Base-by-base conservation (phyloP, 2,888 invertebrate genomes). In the Drosophila mimetica region DNA sequence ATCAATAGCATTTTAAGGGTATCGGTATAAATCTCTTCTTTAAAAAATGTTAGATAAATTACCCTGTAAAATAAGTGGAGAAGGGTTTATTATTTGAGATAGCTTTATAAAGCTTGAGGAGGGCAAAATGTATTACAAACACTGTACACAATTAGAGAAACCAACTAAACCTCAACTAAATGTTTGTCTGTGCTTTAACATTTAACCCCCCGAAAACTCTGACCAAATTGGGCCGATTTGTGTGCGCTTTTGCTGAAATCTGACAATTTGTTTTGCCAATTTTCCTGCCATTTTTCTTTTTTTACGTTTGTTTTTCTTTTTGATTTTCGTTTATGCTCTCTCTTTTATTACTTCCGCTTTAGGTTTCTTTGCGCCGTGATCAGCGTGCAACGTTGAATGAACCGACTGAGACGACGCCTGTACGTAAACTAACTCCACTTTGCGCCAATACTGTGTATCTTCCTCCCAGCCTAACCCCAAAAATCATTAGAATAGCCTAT, bases 341-440 rank as follows among this genome's bases (percentile, higher is more conserved):
- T 86, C 65, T 90, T 88, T 90, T 89, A 88, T 86, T 77, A 81
- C 84, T 86, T 89, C 90, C 80, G 90, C 94, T 94, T 92, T 94
- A 94, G 94, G 93, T 93, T 92, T 93, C 93, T 92, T 93, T 92
- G 93, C 92, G 93, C 92, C 92, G 93, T 93, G 92, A 92, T 93
- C 93, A 92, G 93, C 93, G 96, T 88, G 85, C 90, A 85, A 87
- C 78, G 86, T 90, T 88, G 76, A 86, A 84, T 86, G 91, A 91
- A 89, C 91, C 91, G 84, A 92, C 90, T 86, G 92, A 92, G 90
- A 90, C 90, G 87, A 92, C 92, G 82, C 92, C 92, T 90, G 92
- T 92, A 92, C 90, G 92, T 92, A 91, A 91, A 86, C 88, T 88
- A 88, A 87, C 84, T 83, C 72, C 79, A 73, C 85, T 74, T 69